Evolutionary conservation across 2,797 vertebrate species (phyloP), one percentile per base, ranked within the genome.

Genomic region (Betta splendens): DNA sequence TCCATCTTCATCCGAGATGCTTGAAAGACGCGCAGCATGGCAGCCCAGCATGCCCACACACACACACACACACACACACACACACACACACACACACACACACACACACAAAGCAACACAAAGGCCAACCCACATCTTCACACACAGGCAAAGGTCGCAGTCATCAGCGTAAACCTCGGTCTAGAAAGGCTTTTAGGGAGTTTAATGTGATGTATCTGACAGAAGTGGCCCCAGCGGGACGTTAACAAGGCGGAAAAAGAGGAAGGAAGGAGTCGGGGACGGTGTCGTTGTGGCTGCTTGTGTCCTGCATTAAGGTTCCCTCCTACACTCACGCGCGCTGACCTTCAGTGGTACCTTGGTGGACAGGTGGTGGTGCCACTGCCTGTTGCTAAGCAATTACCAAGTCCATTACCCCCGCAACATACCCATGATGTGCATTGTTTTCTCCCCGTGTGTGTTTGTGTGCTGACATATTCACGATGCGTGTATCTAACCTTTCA

Each of bases 351-450:
- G 73, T 74, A 81, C 77, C 76, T 81, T 82, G 61, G 76, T 78
- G 65, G 83, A 88, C 81, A 85, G 83, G 81, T 84, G 84, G 80
- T 77, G 68, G 57, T 78, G 76, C 74, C 68, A 70, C 29, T 81
- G 74, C 73, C 82, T 85, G 86, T 87, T 90, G 87, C 88, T 87
- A 86, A 86, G 88, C 83, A 86, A 89, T 91, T 85, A 88, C 73
- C 70, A 69, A 87, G 78, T 87, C 83, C 81, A 87, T 87, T 89
- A 85, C 82, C 79, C 69, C 69, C 66, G 65, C 81, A 78, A 76
- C 70, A 73, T 81, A 70, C 50, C 69, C 68, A 20, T 66, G 63
- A 71, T 80, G 68, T 71, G 79, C 52, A 20, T 70, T 46, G 64
- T 64, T 18, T n/a, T 1, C 56, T 13, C 11, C 8, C 7, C 47